Conservation (phyloP, 1,140 invertebrate genomes). For the Camponotus floridanus region DNA sequence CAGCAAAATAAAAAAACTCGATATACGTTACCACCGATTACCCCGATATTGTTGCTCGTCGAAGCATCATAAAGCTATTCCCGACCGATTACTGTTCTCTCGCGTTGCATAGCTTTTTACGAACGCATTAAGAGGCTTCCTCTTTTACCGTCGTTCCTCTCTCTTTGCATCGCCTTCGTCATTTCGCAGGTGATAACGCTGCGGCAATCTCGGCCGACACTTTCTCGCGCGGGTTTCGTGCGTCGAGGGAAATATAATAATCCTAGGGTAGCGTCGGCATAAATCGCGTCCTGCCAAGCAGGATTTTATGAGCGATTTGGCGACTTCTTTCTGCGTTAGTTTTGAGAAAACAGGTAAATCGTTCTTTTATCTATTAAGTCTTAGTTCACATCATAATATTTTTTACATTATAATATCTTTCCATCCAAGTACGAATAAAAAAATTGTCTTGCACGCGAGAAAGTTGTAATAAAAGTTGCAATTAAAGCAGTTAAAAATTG, state of each 20-base stretch:
- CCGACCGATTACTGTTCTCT: conserved; percentile 62
- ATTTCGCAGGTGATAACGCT: conserved; percentile 69
- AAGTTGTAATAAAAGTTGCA: not conserved
- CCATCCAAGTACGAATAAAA: not conserved
- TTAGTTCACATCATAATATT: not conserved
- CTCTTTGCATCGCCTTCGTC: conserved; percentile 39
- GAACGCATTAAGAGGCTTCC: conserved; percentile 61
- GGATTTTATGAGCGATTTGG: conserved; percentile 61
- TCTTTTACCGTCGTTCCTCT: conserved; percentile 18
- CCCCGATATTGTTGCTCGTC: conserved; percentile 40
- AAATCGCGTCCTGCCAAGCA: conserved; percentile 58
- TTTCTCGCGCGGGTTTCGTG: conserved; percentile 59
- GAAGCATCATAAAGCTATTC: conserved; percentile 59
- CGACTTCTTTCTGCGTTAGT: conserved; percentile 14
- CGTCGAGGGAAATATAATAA: conserved; percentile 72
- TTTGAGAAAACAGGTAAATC: not conserved
- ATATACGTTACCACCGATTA: conserved; percentile 56
- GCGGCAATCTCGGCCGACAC: conserved; percentile 66
- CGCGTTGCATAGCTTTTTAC: conserved; percentile 22
- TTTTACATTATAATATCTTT: not conserved
- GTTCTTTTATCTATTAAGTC: conserved; percentile 24
- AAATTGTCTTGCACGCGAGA: not conserved
- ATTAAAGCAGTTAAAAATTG: too few relatives aligned
- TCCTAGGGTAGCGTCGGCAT: conserved; percentile 60
- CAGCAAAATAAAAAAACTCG: conserved; percentile 58